phyloP scores from a whole-genome alignment of 2,113 vertebrate species.

The Globicephala melas region DNA sequence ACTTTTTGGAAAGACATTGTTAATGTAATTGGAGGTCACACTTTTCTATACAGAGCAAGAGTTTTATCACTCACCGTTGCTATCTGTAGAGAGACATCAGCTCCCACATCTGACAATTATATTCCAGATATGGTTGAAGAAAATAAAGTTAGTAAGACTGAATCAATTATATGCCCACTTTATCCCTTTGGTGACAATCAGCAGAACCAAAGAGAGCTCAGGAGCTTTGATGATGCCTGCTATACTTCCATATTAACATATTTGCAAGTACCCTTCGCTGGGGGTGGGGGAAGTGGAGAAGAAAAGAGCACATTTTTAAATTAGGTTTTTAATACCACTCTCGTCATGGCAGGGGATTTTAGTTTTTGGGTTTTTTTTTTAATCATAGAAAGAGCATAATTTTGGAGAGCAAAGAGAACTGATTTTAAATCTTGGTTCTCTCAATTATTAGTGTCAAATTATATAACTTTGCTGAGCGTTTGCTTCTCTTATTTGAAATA shows the following conservation, averaged over 20 bases:
- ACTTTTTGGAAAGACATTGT: not conserved
- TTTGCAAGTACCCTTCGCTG: not conserved
- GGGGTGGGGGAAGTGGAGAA: accelerated
- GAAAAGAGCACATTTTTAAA: not conserved
- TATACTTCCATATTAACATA: not conserved
- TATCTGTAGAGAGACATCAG: not conserved
- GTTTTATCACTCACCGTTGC: not conserved
- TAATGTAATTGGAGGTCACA: not conserved
- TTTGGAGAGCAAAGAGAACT: not conserved
- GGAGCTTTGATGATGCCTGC: not conserved
- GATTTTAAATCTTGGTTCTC: slow-evolving; percentile 27
- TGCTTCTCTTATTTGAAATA: slow-evolving; percentile 1
- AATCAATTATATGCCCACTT: not conserved
- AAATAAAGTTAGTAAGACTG: not conserved
- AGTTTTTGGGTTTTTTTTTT: not conserved
- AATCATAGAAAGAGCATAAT: not conserved
- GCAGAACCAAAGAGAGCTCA: not conserved
- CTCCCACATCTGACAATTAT: not conserved
- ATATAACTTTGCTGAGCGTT: not conserved
- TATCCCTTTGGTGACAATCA: not conserved
- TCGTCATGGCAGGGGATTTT: not conserved
- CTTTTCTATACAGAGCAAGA: not conserved
- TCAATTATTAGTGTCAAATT: not conserved
- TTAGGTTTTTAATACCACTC: not conserved
- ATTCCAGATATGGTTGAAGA: not conserved